Evolutionary conservation across 2,888 invertebrate species (phyloP).

Genomic region (Drymonia ruficornis): DNA sequence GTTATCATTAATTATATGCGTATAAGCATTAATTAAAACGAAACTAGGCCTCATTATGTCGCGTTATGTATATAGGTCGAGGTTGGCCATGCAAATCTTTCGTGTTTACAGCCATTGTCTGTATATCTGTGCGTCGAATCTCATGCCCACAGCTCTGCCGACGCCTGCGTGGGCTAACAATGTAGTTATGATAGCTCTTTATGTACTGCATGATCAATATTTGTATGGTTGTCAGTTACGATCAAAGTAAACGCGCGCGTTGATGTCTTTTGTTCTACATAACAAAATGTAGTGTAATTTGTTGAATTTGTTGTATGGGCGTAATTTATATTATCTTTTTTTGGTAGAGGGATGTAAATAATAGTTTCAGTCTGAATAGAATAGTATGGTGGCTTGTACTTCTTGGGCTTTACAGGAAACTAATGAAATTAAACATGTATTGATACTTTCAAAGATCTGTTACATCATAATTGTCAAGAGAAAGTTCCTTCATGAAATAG

Average conservation of each 20-base stretch:
- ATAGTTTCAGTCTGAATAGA: too few species aligned
- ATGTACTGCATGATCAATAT: not conserved
- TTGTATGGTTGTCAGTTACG: not conserved
- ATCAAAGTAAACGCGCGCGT: conserved; percentile 13
- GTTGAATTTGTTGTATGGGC: too few species aligned
- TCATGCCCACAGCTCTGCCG: conserved; percentile 11
- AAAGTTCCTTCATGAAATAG: not conserved
- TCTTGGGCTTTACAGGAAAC: too few species aligned
- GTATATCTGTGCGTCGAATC: conserved; percentile 26
- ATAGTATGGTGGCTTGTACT: too few species aligned
- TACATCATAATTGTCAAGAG: not conserved
- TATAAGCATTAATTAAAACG: conserved; percentile 4
- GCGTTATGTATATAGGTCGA: conserved; percentile 27
- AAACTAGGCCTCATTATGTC: conserved; percentile 1
- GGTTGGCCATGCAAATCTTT: conserved; percentile 19
- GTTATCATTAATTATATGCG: not conserved
- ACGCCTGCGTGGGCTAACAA: conserved; percentile 12
- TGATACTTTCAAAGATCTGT: not conserved
- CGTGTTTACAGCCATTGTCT: conserved; percentile 32
- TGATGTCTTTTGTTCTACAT: conserved; percentile 32
- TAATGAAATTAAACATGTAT: not conserved
- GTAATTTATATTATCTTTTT: too few species aligned
- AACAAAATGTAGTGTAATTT: not conserved
- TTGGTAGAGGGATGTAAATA: too few species aligned
- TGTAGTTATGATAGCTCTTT: conserved; percentile 5